Evolutionary conservation across 1,140 invertebrate genomes (phyloP), one percentile per base, ranked within the genome.

Genomic region (Octopus sinensis): DNA sequence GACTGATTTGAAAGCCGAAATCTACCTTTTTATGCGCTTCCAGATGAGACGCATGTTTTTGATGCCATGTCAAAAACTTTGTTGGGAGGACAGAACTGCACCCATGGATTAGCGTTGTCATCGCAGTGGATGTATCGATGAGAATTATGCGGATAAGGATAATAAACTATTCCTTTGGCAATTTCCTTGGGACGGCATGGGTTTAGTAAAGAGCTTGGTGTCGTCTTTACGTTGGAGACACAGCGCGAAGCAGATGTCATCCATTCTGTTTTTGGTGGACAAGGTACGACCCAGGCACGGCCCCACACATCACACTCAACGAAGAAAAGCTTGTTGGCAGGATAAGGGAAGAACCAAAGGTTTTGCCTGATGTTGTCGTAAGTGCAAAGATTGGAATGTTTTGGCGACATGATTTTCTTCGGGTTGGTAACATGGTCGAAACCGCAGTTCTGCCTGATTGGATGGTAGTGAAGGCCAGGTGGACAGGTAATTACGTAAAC

Each of bases 401-500:
- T 68, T 6, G 80, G 79, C 23, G 78, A 53, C n/a, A 80, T 80
- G 7, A 23, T 81, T 0, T 68, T 54, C 54, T 78, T 83, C 54
- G 30, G 52, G 4, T 52, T 53, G 0, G 54, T n/a, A 53, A 17
- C 78, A 1, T 52, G 53, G 2, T 68, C 43, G 4, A 81, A 54
- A 12, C 81, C 62, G 68, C 53, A 6, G 6, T 17, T n/a, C 5
- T 54, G 53, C 54, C 54, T 23, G 6, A 13, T 54, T 52, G 76
- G 30, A 17, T 77, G 23, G 3, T 52, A 77, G 1, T 17, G 17
- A 17, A 77, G 7, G 17, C 84, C 84, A 2, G 17, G 6, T 9
- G 86, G 86, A 76, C 86, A 87, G 51, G 85, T 85, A 12, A 87
- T 84, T 73, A 87, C 84, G 82, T 85, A 87, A 84, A 87, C 86